Conservation (phyloP, 2,797 vertebrate species). For the Synanceia verrucosa region DNA sequence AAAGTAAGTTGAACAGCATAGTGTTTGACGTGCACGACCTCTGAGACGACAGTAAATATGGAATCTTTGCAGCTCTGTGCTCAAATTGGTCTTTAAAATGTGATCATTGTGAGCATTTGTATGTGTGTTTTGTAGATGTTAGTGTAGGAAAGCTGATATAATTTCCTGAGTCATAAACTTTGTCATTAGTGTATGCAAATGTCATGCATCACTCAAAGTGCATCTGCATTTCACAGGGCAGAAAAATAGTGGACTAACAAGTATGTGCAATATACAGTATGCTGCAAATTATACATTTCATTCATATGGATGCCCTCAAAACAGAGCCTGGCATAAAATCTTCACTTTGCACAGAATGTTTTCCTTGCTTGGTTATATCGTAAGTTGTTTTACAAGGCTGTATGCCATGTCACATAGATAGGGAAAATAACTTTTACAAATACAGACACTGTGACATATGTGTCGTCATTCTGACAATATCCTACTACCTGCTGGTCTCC, state of each 20-base stretch:
- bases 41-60: neutral
- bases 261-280: neutral
- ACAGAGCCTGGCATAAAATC: neutral
- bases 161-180: slow-evolving; percentile 5
- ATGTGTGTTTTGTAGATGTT: neutral
- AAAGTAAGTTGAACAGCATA: neutral
- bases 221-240: neutral
- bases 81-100: no score
- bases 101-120: neutral
- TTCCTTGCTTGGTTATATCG: neutral
- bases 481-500: neutral
- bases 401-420: neutral
- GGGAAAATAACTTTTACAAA: neutral
- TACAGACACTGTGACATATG: neutral
- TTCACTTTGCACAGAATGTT: neutral
- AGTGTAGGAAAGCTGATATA: neutral
- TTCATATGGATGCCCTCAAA: neutral
- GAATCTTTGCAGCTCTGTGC: neutral
- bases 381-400: neutral
- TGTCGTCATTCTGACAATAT: neutral
- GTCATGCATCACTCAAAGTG: neutral
- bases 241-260: neutral
- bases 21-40: neutral
- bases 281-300: no score
- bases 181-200: slow-evolving; percentile 17